Conservation (phyloP, 2,888 invertebrate genomes). For the Dryobotodes eremita region DNA sequence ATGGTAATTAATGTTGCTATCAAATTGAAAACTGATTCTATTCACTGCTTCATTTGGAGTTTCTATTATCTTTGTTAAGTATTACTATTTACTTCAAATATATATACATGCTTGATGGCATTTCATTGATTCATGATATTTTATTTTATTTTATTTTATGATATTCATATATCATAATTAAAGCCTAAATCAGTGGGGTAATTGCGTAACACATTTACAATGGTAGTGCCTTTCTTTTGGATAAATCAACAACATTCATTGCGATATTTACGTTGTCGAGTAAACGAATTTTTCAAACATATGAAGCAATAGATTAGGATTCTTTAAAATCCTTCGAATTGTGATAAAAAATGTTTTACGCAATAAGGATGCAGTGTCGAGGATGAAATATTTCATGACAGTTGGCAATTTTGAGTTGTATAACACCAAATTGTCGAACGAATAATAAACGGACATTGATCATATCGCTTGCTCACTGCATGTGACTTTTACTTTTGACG, state of each 20-base stretch:
- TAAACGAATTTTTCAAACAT: too few relatives aligned
- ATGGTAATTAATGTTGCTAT: conserved; percentile 58
- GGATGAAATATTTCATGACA: neutral
- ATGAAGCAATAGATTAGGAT: neutral
- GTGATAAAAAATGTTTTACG: neutral
- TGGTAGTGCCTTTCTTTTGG: neutral
- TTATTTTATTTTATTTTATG: too few relatives aligned
- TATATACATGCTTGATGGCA: neutral
- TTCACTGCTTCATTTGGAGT: conserved; percentile 28
- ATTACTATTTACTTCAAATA: neutral
- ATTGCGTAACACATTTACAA: neutral
- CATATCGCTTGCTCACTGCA: neutral
- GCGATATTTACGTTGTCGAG: neutral
- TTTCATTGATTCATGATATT: conserved; percentile 1
- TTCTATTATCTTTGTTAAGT: conserved; percentile 18
- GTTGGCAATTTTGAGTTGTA: neutral
- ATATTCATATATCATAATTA: neutral
- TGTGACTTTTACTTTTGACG: too few relatives aligned
- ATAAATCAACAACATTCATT: neutral
- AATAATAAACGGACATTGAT: neutral
- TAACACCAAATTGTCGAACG: neutral
- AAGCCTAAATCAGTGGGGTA: neutral
- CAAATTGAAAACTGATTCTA: conserved; percentile 50
- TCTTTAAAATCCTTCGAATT: neutral
- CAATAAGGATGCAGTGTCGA: neutral